These are phyloP conservation scores for Macrotrachela quadricornifera DNA, from an alignment of 1,140 invertebrate genomes.

Conservation along the genomic window DNA sequence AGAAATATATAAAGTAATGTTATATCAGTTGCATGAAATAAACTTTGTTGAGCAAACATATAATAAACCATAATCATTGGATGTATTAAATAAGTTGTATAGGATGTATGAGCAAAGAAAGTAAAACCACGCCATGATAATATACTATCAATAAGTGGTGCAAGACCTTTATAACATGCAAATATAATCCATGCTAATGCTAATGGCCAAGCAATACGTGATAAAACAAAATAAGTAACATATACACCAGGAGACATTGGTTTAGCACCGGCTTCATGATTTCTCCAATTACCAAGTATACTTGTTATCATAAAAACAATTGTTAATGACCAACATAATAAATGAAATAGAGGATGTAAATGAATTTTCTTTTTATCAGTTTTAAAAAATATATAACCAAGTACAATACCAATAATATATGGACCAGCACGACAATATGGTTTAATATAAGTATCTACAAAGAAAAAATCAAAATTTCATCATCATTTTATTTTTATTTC, in stretches of 20 bases:
- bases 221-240: slow-evolving; percentile 3
- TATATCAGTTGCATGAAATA: not conserved
- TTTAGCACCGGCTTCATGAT: not conserved
- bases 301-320: not conserved
- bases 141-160: slow-evolving; percentile 44
- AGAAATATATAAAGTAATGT: slow-evolving; percentile 3
- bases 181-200: slow-evolving; percentile 3
- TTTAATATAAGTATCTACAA: slow-evolving; percentile 54
- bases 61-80: slow-evolving; percentile 7
- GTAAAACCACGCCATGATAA: slow-evolving; percentile 55
- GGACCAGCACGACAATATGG: slow-evolving; percentile 36
- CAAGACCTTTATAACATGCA: slow-evolving; percentile 7
- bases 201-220: slow-evolving; percentile 3
- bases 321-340: not conserved
- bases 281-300: slow-evolving; percentile 5
- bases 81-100: slow-evolving; percentile 69
- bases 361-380: not conserved
- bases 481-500: no score
- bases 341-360: not conserved
- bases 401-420: slow-evolving; percentile 33
- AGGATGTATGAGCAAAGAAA: slow-evolving; percentile 64
- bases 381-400: slow-evolving; percentile 21
- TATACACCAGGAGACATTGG: not conserved
- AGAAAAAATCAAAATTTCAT: slow-evolving; percentile 9
- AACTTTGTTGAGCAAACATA: not conserved